Conservation (phyloP, 2,888 invertebrate genomes). For the Serrognathus titanus region DNA sequence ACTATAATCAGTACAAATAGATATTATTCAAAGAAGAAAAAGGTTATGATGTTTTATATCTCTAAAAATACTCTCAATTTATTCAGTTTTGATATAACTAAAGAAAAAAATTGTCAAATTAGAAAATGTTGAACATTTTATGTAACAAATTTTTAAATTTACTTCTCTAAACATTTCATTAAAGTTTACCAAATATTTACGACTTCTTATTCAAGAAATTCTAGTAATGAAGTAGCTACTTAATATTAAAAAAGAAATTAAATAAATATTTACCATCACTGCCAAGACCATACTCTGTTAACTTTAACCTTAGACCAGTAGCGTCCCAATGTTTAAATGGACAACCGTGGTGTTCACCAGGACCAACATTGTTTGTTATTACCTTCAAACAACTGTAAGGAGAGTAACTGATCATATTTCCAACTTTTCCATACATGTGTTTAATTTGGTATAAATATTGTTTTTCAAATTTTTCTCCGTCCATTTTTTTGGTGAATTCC, state of each 20-base stretch:
- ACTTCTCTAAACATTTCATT: too few relatives aligned
- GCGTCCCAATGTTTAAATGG: conserved; percentile 84
- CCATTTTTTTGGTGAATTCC: conserved; percentile 84
- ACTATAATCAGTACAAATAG: neutral
- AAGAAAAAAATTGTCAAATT: too few relatives aligned
- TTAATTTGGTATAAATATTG: conserved; percentile 86
- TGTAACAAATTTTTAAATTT: too few relatives aligned
- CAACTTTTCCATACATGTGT: conserved; percentile 95
- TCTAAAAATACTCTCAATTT: too few relatives aligned
- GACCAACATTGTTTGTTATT: conserved; percentile 69
- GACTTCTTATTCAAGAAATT: too few relatives aligned
- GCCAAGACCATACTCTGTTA: conserved; percentile 65
- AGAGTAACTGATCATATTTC: conserved; percentile 82
- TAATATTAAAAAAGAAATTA: conserved; percentile 2
- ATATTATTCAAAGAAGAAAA: too few relatives aligned
- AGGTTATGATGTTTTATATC: too few relatives aligned
- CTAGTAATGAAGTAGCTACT: too few relatives aligned
- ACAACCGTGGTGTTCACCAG: conserved; percentile 89
- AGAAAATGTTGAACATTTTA: too few relatives aligned
- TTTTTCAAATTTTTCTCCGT: conserved; percentile 87
- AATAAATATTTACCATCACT: conserved; percentile 52
- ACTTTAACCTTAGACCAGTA: conserved; percentile 65
- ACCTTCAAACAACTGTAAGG: conserved; percentile 92
- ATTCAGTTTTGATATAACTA: too few relatives aligned
- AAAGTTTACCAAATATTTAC: too few relatives aligned